Evolutionary conservation across 2,888 invertebrate species (phyloP).

Genomic region (Microctonus aethiopoides): DNA sequence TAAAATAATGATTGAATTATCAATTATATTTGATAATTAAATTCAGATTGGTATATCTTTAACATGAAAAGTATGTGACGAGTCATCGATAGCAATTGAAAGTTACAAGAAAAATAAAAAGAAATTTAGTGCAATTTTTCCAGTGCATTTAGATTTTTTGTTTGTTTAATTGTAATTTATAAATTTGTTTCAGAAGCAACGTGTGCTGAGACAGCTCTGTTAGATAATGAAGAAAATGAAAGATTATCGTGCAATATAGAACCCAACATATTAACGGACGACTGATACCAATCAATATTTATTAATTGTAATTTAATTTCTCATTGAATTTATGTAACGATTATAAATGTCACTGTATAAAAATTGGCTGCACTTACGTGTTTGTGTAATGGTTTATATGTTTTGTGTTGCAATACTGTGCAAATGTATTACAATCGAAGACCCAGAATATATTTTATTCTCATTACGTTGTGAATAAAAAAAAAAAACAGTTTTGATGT

Average conservation of each 20-base stretch:
- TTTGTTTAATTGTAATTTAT: conserved; percentile 15
- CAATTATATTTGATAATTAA: neutral
- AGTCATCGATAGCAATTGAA: neutral
- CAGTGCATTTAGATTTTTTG: neutral
- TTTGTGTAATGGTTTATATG: neutral
- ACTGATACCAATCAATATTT: conserved; percentile 5
- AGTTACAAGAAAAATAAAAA: neutral
- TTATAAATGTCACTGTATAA: neutral
- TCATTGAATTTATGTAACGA: neutral
- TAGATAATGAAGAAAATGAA: conserved; percentile 49
- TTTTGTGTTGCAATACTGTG: conserved; percentile 5
- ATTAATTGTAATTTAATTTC: neutral
- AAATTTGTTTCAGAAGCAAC: conserved; percentile 53
- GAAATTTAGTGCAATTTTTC: neutral
- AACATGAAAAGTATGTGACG: neutral
- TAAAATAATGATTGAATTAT: neutral
- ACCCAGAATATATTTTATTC: neutral
- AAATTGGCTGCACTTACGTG: neutral
- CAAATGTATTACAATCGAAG: conserved; percentile 9
- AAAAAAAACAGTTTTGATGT: neutral
- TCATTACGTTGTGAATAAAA: neutral
- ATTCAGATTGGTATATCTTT: neutral
- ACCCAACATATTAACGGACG: neutral
- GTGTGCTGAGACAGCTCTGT: conserved; percentile 50
- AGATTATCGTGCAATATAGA: conserved; percentile 13